Conservation (phyloP, 1,140 invertebrate species). For the Drosophila equinoxialis region DNA sequence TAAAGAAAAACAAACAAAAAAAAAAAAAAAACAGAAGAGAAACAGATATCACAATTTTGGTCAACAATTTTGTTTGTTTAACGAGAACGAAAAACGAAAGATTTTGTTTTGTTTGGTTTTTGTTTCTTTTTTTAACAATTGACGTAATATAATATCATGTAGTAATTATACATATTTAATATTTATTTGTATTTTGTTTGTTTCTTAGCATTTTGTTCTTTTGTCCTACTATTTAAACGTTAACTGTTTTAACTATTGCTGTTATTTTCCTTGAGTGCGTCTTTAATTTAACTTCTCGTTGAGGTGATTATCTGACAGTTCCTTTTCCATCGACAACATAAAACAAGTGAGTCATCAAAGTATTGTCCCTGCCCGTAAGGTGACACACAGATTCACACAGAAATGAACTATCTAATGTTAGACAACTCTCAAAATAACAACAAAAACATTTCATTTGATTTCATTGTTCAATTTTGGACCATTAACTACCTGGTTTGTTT, state of each 20-base stretch:
- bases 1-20: background rate
- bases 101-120: background rate
- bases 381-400: no score
- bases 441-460: background rate
- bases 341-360: constrained; percentile 3
- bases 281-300: constrained; percentile 19
- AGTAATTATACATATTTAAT: constrained; percentile 21
- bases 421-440: background rate
- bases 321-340: background rate
- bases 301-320: background rate
- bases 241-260: constrained; percentile 41
- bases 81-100: constrained; percentile 21
- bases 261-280: constrained; percentile 32
- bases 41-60: constrained; percentile 62
- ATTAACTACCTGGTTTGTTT: no score
- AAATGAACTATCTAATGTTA: no score
- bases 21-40: constrained; percentile 21
- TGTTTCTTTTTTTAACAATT: constrained; percentile 12
- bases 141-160: constrained; percentile 14
- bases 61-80: constrained; percentile 21
- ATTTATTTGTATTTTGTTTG: constrained; percentile 34
- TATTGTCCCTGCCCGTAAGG: background rate
- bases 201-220: constrained; percentile 3
- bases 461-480: no score
- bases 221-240: constrained; percentile 9